Conservation (phyloP, 2,888 invertebrate species). For the Lasioglossum leucozonium region DNA sequence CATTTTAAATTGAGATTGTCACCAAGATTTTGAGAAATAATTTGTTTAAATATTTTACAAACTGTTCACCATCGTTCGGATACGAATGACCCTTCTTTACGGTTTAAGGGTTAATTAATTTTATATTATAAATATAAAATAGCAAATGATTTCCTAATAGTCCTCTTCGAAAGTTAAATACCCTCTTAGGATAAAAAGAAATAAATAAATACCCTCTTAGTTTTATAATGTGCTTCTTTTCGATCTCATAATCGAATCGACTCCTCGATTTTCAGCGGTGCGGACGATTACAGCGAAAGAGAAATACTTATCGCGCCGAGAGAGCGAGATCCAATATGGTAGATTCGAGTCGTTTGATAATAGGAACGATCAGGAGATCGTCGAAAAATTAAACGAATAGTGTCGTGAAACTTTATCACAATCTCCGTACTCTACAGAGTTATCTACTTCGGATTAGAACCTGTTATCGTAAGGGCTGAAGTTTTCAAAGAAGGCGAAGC, state of each 20-base stretch:
- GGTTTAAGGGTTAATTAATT: neutral
- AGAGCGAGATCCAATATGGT: neutral
- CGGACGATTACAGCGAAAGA: neutral
- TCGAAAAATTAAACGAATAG: neutral
- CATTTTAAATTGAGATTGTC: no score
- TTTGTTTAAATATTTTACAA: neutral
- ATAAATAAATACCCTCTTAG: neutral
- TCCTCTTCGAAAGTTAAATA: neutral
- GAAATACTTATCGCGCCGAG: neutral
- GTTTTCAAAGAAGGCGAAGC: neutral
- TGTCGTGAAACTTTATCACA: constrained; percentile 8
- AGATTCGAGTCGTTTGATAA: neutral
- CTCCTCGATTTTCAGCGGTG: neutral
- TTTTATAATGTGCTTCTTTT: neutral
- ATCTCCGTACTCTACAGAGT: neutral
- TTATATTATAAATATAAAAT: neutral
- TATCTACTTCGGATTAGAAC: constrained; percentile 6
- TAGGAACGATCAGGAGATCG: neutral
- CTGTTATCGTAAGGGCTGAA: constrained; percentile 1
- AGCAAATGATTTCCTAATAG: neutral
- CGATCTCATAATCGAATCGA: constrained; percentile 1
- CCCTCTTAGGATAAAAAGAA: neutral
- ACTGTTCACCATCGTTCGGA: no score
- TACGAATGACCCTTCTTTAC: neutral
- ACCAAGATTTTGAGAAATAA: no score